Evolutionary conservation across 2,113 vertebrate species (phyloP).

Genomic region (Leucoraja erinaceus): DNA sequence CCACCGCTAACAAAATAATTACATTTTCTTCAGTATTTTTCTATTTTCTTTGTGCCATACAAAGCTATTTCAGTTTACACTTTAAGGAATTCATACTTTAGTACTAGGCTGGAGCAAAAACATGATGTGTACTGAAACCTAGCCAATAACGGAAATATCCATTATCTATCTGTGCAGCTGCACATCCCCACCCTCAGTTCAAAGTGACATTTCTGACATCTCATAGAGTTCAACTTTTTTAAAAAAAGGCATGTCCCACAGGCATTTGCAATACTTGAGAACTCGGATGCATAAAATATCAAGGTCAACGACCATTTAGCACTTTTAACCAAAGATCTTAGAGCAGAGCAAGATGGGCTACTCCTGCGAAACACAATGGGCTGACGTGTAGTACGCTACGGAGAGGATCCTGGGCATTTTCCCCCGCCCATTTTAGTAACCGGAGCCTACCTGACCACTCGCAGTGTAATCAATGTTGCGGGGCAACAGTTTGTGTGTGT

Average conservation of each 20-base stretch:
- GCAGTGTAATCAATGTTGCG: too few relatives aligned
- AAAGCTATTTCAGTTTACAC: slow-evolving; percentile 44
- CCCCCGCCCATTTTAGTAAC: too few relatives aligned
- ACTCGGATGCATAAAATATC: slow-evolving; percentile 48
- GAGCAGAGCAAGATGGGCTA: too few relatives aligned
- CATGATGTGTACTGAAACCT: slow-evolving; percentile 52
- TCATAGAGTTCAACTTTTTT: slow-evolving; percentile 43
- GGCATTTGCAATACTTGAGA: slow-evolving; percentile 49
- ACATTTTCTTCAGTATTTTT: neutral
- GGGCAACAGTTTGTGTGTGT: too few relatives aligned
- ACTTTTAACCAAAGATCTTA: too few relatives aligned
- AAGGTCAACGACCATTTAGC: slow-evolving; percentile 34
- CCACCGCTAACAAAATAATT: neutral
- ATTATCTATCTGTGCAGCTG: slow-evolving; percentile 56
- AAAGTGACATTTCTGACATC: slow-evolving; percentile 42
- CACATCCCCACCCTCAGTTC: slow-evolving; percentile 41
- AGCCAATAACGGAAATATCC: slow-evolving; percentile 53
- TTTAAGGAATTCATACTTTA: slow-evolving; percentile 48
- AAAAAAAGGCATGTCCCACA: slow-evolving; percentile 43
- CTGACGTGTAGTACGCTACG: too few relatives aligned
- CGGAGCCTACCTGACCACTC: too few relatives aligned
- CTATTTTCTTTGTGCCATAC: neutral
- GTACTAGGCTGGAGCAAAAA: slow-evolving; percentile 44
- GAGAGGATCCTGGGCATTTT: too few relatives aligned
- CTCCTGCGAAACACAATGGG: too few relatives aligned